Evolutionary conservation across 2,888 invertebrate species (phyloP).

Genomic region (Synergus itoensis): DNA sequence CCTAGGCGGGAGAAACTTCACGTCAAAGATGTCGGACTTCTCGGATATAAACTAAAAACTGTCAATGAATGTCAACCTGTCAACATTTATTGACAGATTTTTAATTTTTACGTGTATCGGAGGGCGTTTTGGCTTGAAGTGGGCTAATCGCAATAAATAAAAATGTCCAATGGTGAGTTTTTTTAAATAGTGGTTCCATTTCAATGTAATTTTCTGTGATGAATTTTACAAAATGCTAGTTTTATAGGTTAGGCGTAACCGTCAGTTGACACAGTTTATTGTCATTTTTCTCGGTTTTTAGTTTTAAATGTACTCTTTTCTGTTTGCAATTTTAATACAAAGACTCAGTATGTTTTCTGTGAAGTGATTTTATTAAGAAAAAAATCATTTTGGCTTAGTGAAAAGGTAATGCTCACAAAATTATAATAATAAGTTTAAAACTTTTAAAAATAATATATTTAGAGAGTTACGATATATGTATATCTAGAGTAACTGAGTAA

Average conservation of each 20-base stretch:
- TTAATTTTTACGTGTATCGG: not conserved
- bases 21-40: no score
- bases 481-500: not conserved
- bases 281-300: not conserved
- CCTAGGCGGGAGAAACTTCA: no score
- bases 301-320: not conserved
- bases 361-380: no score
- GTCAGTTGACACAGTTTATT: not conserved
- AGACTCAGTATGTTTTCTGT: not conserved
- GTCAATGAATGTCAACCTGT: not conserved
- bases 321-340: not conserved
- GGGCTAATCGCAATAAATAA: not conserved
- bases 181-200: not conserved
- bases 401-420: no score
- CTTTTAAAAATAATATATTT: not conserved
- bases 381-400: no score
- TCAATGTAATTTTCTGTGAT: constrained; percentile 43
- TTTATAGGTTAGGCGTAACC: constrained; percentile 46
- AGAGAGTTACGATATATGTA: no score
- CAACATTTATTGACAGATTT: not conserved
- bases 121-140: not conserved
- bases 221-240: constrained; percentile 6
- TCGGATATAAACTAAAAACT: not conserved
- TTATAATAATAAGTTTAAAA: not conserved
- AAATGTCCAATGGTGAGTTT: constrained; percentile 3